Conservation (phyloP, 2,797 vertebrate genomes). For the Avahi laniger region DNA sequence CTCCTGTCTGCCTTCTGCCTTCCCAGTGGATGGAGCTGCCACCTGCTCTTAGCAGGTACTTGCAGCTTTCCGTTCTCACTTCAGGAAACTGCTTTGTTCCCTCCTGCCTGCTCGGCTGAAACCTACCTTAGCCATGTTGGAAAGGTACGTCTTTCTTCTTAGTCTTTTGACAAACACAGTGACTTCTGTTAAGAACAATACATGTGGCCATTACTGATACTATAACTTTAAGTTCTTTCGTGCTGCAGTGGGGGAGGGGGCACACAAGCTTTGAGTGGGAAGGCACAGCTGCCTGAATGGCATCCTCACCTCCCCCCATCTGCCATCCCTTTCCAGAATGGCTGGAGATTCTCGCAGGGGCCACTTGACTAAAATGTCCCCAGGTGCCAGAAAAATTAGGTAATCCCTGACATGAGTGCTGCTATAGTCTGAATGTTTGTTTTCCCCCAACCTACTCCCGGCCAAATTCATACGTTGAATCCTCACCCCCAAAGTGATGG, state of each 20-base stretch:
- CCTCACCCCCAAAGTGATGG: too few species aligned
- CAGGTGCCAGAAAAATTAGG: neutral
- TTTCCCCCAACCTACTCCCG: too few species aligned
- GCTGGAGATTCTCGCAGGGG: neutral
- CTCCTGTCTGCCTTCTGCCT: neutral
- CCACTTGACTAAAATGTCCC: neutral
- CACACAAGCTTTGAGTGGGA: rapidly evolving
- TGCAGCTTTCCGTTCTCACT: neutral
- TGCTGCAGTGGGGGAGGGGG: too few species aligned
- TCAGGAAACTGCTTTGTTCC: neutral
- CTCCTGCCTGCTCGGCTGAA: neutral
- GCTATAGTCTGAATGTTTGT: neutral
- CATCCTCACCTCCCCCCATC: rapidly evolving
- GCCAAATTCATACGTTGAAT: neutral
- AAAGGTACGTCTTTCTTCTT: slow-evolving; percentile 83
- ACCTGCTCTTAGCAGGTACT: neutral
- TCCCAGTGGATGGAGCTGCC: neutral
- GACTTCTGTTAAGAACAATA: slow-evolving; percentile 79
- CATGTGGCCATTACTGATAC: slow-evolving; percentile 17
- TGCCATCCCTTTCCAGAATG: rapidly evolving
- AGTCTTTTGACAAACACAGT: slow-evolving; percentile 82
- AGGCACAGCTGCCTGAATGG: neutral
- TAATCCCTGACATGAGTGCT: neutral
- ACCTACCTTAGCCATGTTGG: slow-evolving; percentile 84
- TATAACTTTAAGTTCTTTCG: neutral